phyloP scores from a whole-genome alignment of 2,888 invertebrate species.

The Lapara coniferarum region DNA sequence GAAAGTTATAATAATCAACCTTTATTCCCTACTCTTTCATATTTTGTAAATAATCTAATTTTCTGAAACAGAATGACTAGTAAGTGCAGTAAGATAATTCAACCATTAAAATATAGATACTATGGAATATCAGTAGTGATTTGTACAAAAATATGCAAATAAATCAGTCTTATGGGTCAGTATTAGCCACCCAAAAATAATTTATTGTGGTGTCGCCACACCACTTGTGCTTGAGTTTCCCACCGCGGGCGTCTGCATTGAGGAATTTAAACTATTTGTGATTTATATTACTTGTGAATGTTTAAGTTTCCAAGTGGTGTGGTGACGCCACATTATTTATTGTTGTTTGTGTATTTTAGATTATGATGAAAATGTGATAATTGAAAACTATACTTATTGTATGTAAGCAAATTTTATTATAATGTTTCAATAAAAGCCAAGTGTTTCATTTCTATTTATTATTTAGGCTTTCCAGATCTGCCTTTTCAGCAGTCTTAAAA shows the following conservation, averaged over 20 bases:
- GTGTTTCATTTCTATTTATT: slow-evolving; percentile 27
- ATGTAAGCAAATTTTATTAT: slow-evolving; percentile 29
- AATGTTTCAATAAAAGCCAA: slow-evolving; percentile 34
- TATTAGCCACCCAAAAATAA: slow-evolving; percentile 22
- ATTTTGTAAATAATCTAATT: too few species aligned
- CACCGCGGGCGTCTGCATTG: too few species aligned
- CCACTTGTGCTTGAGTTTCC: too few species aligned
- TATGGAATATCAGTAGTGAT: background rate
- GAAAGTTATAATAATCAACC: too few species aligned
- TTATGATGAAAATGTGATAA: slow-evolving; percentile 49
- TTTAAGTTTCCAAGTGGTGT: too few species aligned
- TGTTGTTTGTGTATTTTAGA: slow-evolving; percentile 27
- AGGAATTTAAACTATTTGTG: too few species aligned
- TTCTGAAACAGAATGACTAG: background rate
- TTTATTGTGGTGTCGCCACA: too few species aligned
- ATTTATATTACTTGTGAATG: too few species aligned
- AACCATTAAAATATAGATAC: background rate
- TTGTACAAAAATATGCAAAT: background rate
- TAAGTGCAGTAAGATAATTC: background rate
- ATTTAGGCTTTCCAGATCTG: background rate
- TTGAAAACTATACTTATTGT: slow-evolving; percentile 32
- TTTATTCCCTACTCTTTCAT: too few species aligned
- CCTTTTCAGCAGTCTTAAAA: background rate
- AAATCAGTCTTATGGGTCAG: slow-evolving; percentile 22
- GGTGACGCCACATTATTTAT: too few species aligned